These are phyloP conservation scores for Eupithecia centaureata DNA, from an alignment of 2,888 invertebrate species.

Conservation along the genomic window DNA sequence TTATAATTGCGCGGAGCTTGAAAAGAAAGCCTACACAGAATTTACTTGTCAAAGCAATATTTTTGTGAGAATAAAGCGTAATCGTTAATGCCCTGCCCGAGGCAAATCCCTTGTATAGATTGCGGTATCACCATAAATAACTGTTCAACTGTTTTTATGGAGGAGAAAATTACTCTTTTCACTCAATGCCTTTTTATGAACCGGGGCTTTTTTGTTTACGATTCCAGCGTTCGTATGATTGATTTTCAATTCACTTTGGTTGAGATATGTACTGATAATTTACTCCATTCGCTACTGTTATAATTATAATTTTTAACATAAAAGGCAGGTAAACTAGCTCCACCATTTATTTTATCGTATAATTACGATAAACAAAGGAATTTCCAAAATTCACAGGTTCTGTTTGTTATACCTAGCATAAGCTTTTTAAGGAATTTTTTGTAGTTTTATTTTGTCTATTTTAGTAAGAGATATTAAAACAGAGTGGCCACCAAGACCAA, in stretches of 20 bases:
- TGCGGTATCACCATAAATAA: constrained; percentile 82
- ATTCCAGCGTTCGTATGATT: constrained; percentile 41
- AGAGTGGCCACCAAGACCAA: too few relatives aligned
- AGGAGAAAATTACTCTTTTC: constrained; percentile 77
- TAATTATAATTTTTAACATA: neutral
- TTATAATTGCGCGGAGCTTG: constrained; percentile 56
- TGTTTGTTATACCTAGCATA: too few relatives aligned
- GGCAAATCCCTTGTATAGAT: constrained; percentile 80
- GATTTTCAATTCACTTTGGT: constrained; percentile 19
- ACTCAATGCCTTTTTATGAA: constrained; percentile 75
- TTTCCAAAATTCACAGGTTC: too few relatives aligned
- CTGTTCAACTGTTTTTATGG: constrained; percentile 81
- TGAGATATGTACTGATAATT: neutral
- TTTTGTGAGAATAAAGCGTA: constrained; percentile 74
- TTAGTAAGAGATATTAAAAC: too few relatives aligned
- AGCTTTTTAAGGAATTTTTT: too few relatives aligned
- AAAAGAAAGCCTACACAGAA: constrained; percentile 66
- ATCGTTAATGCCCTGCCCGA: constrained; percentile 78
- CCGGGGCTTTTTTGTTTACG: constrained; percentile 68
- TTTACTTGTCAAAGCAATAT: constrained; percentile 80
- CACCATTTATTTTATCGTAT: too few relatives aligned
- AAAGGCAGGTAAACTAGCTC: too few relatives aligned
- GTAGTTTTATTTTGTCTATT: too few relatives aligned
- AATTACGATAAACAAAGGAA: too few relatives aligned
- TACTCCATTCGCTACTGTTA: neutral